phyloP scores from a whole-genome alignment of 2,888 invertebrate species.

The Perizoma flavofasciatum region DNA sequence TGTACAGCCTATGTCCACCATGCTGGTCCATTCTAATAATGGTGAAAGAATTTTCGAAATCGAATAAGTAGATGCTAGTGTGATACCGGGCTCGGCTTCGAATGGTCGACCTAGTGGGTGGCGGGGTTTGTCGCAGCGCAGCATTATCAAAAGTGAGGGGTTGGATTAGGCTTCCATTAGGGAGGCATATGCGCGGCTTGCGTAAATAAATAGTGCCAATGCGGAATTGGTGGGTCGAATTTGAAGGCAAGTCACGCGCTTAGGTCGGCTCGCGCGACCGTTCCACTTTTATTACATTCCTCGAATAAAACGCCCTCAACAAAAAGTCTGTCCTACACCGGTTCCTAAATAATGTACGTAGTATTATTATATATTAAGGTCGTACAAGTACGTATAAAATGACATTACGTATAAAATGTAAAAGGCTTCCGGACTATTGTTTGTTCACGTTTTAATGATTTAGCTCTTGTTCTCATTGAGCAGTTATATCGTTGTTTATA shows the following conservation, averaged over 20 bases:
- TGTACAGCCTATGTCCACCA: too few species aligned
- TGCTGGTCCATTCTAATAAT: too few species aligned
- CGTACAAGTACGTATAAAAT: slow-evolving; percentile 31
- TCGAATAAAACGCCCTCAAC: slow-evolving; percentile 64
- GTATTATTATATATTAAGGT: slow-evolving; percentile 42
- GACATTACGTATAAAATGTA: slow-evolving; percentile 21
- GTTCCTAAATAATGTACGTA: slow-evolving; percentile 39
- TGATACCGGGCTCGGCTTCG: too few species aligned
- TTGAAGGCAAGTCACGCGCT: slow-evolving; percentile 69
- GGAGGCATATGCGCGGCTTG: slow-evolving; percentile 55
- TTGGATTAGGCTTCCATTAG: slow-evolving; percentile 55
- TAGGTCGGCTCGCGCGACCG: slow-evolving; percentile 53
- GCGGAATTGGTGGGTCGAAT: slow-evolving; percentile 53
- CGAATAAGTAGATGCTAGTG: too few species aligned
- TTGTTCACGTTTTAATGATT: neutral
- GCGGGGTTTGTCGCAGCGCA: slow-evolving; percentile 2
- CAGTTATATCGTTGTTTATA: too few species aligned
- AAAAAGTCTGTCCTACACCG: slow-evolving; percentile 51
- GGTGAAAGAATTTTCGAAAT: too few species aligned
- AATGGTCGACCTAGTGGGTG: too few species aligned
- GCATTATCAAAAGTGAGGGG: slow-evolving; percentile 38
- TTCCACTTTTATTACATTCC: slow-evolving; percentile 77
- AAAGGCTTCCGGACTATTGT: neutral
- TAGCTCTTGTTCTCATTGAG: neutral
- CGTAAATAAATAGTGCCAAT: slow-evolving; percentile 62